These are phyloP conservation scores for Dasypogon diadema DNA, from an alignment of 2,888 invertebrate species.

Conservation along the genomic window DNA sequence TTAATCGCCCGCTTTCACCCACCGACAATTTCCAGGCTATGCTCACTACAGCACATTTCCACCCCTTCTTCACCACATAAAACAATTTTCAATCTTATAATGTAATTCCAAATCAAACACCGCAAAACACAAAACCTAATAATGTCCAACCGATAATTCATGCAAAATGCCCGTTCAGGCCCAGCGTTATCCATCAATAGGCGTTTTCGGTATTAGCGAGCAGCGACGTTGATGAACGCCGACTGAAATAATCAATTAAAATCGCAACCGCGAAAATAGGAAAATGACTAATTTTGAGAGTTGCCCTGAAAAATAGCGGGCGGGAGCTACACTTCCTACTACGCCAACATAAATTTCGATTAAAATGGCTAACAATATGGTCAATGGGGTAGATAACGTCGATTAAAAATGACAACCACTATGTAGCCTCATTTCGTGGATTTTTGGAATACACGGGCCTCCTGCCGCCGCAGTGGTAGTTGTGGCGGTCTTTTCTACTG, in stretches of 20 bases:
- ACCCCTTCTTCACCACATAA: background rate
- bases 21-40: background rate
- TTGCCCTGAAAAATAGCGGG: slow-evolving; percentile 23
- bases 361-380: slow-evolving; percentile 44
- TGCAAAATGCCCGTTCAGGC: slow-evolving; percentile 20
- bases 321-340: background rate
- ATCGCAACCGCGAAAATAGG: slow-evolving; percentile 41
- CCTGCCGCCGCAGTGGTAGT: background rate
- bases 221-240: slow-evolving; percentile 41
- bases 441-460: slow-evolving; percentile 15
- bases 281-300: slow-evolving; percentile 46
- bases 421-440: slow-evolving; percentile 26
- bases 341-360: slow-evolving; percentile 41
- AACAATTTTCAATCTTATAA: slow-evolving; percentile 29
- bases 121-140: slow-evolving; percentile 43
- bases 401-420: slow-evolving; percentile 40
- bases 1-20: slow-evolving; percentile 4
- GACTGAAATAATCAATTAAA: slow-evolving; percentile 44
- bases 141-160: slow-evolving; percentile 37
- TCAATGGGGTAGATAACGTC: slow-evolving; percentile 45
- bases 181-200: slow-evolving; percentile 26
- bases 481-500: background rate
- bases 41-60: background rate
- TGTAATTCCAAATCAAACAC: slow-evolving; percentile 28
- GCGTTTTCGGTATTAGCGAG: slow-evolving; percentile 6